Conservation (phyloP, 2,797 vertebrate genomes). For the Petrocephalus schoutedeni region DNA sequence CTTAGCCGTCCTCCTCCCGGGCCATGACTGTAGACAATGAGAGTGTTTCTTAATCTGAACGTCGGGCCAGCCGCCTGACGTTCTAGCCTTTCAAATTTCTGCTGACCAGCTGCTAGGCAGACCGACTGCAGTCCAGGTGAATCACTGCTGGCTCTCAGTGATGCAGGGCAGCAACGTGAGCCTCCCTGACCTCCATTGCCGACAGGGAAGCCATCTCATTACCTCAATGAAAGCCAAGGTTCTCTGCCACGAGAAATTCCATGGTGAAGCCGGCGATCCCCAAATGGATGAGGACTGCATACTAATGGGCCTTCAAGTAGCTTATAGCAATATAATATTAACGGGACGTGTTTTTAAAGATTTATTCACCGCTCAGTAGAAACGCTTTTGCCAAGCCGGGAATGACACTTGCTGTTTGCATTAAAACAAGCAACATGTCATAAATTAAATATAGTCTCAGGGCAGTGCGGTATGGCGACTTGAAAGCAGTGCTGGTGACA, state of each 20-base stretch:
- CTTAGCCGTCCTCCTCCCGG: neutral
- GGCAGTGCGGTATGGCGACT: neutral
- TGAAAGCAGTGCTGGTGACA: neutral
- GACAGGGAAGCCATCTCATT: constrained; percentile 45
- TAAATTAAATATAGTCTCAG: constrained; percentile 9
- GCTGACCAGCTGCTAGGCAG: constrained; percentile 47
- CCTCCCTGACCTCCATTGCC: constrained; percentile 52
- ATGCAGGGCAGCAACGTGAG: constrained; percentile 47
- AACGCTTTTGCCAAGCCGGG: neutral
- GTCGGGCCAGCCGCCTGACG: neutral
- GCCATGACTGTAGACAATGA: neutral
- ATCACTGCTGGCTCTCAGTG: constrained; percentile 35
- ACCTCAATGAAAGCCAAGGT: constrained; percentile 42
- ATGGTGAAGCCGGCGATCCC: neutral
- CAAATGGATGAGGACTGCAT: neutral
- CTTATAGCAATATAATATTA: constrained; percentile 4
- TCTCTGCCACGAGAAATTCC: constrained; percentile 30
- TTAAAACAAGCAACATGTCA: neutral
- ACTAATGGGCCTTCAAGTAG: neutral
- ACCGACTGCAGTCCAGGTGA: constrained; percentile 31
- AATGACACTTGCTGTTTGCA: constrained; percentile 2
- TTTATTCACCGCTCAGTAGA: neutral
- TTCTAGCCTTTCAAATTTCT: constrained; percentile 29
- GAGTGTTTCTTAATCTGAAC: neutral
- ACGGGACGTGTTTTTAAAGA: neutral